Base-by-base conservation (phyloP, 1,140 invertebrate genomes). In the Drosophila baimaii region DNA sequence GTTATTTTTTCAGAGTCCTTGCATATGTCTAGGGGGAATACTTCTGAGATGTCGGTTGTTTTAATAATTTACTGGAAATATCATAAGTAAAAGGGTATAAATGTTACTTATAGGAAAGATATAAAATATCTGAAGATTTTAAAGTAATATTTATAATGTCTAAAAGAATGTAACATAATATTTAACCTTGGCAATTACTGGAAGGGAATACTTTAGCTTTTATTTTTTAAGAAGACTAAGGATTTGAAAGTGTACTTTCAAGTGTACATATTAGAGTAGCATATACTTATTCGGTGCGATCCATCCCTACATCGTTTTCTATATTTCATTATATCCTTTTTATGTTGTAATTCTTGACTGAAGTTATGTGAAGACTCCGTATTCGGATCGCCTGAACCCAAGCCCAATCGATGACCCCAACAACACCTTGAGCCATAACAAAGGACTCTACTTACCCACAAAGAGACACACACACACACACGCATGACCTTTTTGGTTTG, bases 401-500 rank as follows among this genome's bases (percentile, higher is more conserved):
- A 5, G 7, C 17, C 49, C 13, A 64, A 64, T 31, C 51, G 37
- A 57, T 57, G 37, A 25, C 51, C 15, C 19, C 23, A 29, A 29
- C 27, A 27, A 61, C 27, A 49, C 44, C 44, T 65, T 41, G 21
- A 33, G 25, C 19, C 44, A 7, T 13, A 70, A 55, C 46, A 41
- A 46, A 66, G 41, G 25, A 64, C 12, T 58, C 29, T 56, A 17
- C 17, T 29, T 17, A 39, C 21, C 29, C 41, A 17, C 49, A 33
- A 33, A n/a, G n/a, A n/a, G n/a, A 17, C 15, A 49, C 21, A 33
- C 44, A 33, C 23, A 7, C 47, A 17, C 39, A 37, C 33, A 35
- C 44, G 61, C 51, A 61, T 54, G 46, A 55, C 68, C 51, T 47
- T 33, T 35, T 70, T 27, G 31, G 44, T 39, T 44, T 57, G 31